Conservation (phyloP, 2,113 vertebrate species). For the Platichthys stellatus region DNA sequence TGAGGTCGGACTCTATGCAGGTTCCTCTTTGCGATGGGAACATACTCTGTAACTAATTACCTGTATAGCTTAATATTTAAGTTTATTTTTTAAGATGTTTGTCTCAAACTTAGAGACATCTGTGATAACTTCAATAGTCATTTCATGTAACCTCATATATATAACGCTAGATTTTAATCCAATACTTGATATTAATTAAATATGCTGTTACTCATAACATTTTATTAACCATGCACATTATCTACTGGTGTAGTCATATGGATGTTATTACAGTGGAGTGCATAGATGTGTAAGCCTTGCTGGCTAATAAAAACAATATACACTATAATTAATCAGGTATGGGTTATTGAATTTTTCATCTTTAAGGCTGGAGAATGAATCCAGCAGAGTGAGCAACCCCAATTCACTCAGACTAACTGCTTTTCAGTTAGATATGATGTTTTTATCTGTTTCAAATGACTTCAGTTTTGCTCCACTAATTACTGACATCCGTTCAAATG, state of each 20-base stretch:
- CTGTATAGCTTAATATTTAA: constrained; percentile 79
- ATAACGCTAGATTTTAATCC: constrained; percentile 31
- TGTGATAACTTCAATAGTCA: constrained; percentile 43
- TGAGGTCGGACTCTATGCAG: constrained; percentile 27
- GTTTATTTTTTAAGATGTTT: constrained; percentile 68
- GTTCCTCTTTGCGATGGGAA: constrained; percentile 63
- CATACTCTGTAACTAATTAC: constrained; percentile 60
- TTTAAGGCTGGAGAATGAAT: background rate
- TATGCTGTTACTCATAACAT: constrained; percentile 24
- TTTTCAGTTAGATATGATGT: background rate
- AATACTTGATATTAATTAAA: constrained; percentile 36
- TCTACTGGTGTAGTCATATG: constrained; percentile 23
- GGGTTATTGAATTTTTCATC: background rate
- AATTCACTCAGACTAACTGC: background rate
- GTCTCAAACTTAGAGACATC: constrained; percentile 67
- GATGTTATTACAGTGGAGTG: background rate
- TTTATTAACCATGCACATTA: constrained; percentile 7
- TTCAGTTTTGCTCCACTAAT: too few relatives aligned
- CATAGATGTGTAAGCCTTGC: constrained; percentile 13
- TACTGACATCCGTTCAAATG: too few relatives aligned
- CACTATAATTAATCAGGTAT: background rate
- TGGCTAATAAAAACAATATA: constrained; percentile 18
- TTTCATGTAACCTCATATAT: constrained; percentile 44
- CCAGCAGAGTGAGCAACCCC: background rate
- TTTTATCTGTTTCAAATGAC: too few relatives aligned